Percentiles rank a stretch among this genome's conserved stretches.
Conservation (phyloP, 2,888 invertebrate species). For the Drosophila phalerata region DNA sequence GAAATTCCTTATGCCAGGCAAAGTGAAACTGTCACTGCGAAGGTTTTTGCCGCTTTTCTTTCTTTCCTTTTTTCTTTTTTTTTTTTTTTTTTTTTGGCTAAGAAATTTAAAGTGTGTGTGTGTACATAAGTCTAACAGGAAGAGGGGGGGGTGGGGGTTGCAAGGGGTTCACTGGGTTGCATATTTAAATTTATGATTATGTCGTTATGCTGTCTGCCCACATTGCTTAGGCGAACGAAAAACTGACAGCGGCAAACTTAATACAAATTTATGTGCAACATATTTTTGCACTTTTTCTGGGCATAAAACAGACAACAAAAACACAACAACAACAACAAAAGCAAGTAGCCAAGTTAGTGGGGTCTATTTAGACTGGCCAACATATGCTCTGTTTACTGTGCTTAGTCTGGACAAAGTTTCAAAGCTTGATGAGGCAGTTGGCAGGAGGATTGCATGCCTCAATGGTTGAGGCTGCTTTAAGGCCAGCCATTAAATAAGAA, state of each 20-base stretch:
- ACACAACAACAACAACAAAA: conserved; percentile 8
- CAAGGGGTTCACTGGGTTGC: conserved; percentile 56
- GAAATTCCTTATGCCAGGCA: conserved; percentile 72
- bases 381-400: conserved; percentile 59
- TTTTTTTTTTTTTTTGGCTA: conserved; percentile 28
- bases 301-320: conserved; percentile 25
- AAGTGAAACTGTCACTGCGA: conserved; percentile 77
- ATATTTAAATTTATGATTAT: conserved; percentile 84
- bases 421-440: conserved; percentile 43
- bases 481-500: conserved; percentile 54
- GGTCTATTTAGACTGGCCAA: conserved; percentile 58
- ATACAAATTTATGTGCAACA: conserved; percentile 83
- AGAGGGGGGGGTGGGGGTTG: neutral
- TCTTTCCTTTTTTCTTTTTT: conserved; percentile 2
- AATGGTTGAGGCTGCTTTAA: conserved; percentile 33
- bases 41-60: conserved; percentile 51
- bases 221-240: conserved; percentile 72
- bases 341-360: conserved; percentile 34
- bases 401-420: conserved; percentile 41
- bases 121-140: conserved; percentile 12
- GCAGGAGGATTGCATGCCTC: conserved; percentile 7
- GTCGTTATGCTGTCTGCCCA: conserved; percentile 79
- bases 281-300: conserved; percentile 76
- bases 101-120: conserved; percentile 62
- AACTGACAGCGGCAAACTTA: conserved; percentile 80